Base-by-base conservation (phyloP, 2,888 invertebrate genomes). In the Drosophila anomalata region DNA sequence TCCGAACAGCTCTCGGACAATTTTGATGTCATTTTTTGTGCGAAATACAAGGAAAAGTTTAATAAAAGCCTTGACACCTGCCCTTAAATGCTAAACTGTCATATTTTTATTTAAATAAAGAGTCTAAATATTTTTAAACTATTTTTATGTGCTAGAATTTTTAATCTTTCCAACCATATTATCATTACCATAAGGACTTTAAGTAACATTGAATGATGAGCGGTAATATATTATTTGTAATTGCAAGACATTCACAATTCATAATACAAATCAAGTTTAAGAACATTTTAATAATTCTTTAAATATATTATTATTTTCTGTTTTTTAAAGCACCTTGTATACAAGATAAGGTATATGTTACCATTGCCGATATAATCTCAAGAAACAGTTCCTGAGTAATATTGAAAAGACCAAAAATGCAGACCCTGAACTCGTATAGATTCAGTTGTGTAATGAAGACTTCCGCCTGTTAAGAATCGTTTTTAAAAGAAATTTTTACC, bases 11-110 rank as follows among this genome's bases (percentile, higher is more conserved):
- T 80, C 5, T 11, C 20, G 0, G 42, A 51, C 0, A 1, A 73
- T 41, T 81, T 81, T 14, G 80, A 84, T 26, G 11, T 24, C 2
- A n/a, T 36, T 0, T 81, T 81, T 39, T 81, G 80, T 51, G 63
- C 24, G 7, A 73, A 33, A 29, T 81, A 81, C 20, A 14, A 67
- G 31, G 46, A 42, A 2, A 81, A 78, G 31, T 81, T 84, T 5
- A 44, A 80, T 11, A 63, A 59, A 14, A 66, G 24, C 7, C 62
- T 85, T 0, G 3, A 62, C 0, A 55, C 76, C 11, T 80, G 79
- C 29, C 8, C 4, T 2, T 24, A 52, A 41, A 36, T 20, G 8
- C 12, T 0, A 29, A 2, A 7, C 29, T 2, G 29, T 9, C 29
- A 8, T 2, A 9, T 9, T 9, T 29, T 9, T 29, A 9, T 9